These are phyloP conservation scores for Drosophila kanekoi DNA, from an alignment of 2,888 invertebrate genomes.

Conservation along the genomic window DNA sequence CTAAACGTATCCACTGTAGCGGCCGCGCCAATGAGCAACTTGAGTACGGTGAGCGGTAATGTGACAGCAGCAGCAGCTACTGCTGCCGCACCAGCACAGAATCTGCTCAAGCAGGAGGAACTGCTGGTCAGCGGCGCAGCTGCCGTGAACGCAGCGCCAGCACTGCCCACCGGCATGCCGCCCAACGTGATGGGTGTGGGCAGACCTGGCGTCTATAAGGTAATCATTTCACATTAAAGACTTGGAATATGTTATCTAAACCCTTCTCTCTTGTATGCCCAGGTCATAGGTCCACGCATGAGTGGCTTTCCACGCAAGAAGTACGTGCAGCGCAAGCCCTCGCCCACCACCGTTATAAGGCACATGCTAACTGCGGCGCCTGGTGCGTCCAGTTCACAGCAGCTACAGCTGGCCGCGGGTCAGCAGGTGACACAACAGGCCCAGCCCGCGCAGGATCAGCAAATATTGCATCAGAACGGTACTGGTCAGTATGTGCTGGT, in stretches of 20 bases:
- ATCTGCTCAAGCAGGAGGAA: conserved; percentile 73
- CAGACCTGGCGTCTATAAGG: conserved; percentile 84
- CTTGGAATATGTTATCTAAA: background rate
- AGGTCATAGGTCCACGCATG: conserved; percentile 85
- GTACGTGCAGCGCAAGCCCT: conserved; percentile 87
- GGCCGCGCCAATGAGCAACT: conserved; percentile 65
- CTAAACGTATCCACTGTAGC: conserved; percentile 71
- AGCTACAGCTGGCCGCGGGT: conserved; percentile 52
- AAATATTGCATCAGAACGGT: conserved; percentile 83
- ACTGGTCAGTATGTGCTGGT: conserved; percentile 93
- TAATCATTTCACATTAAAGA: conserved; percentile 26
- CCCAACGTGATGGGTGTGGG: conserved; percentile 83
- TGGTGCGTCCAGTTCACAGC: conserved; percentile 57
- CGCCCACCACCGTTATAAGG: conserved; percentile 88
- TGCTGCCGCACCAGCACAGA: conserved; percentile 70
- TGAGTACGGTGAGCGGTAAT: conserved; percentile 42
- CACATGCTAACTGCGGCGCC: conserved; percentile 86
- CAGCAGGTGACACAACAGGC: conserved; percentile 67
- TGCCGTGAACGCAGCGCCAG: conserved; percentile 41
- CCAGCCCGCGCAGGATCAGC: conserved; percentile 66
- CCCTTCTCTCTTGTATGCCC: background rate
- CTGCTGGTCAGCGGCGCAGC: conserved; percentile 59
- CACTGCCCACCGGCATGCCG: conserved; percentile 69
- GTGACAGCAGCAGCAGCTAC: conserved; percentile 56
- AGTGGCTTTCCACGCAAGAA: conserved; percentile 84